Evolutionary conservation across 2,888 invertebrate genomes (phyloP), one percentile per base, ranked within the genome.

Genomic region (Lasioglossum oenotherae): DNA sequence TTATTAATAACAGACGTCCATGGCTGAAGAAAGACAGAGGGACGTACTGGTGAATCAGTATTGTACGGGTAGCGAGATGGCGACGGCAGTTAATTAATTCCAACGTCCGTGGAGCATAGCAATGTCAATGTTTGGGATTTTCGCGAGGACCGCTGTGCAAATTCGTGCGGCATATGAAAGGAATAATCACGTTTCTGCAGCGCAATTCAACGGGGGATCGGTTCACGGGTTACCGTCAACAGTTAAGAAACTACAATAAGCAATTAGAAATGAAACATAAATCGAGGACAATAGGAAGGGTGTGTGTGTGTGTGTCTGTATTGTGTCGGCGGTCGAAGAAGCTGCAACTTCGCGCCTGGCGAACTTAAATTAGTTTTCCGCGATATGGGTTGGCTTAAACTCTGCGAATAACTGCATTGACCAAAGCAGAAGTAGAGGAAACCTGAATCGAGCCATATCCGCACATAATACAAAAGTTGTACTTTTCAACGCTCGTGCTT

Each of bases 291-390:
- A 75, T 75, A 71, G 74, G 67, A 4, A 5, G 10, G 27, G 76
- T 31, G 27, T 31, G 72, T 77, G 71, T 31, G 27, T 31, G 31
- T 31, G 31, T 31, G 31, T n/a, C 57, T 77, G 78, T 19, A 64
- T 73, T 77, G 81, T 78, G 74, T 41, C 78, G 57, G 38, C 60
- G 23, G 53, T 69, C 53, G 73, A 1, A 35, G 72, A 72, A 53
- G 38, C 78, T 49, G 8, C 44, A 82, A 78, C 72, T 86, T 87
- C 76, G 57, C 71, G 67, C 64, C 44, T 49, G 69, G 74, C 64
- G 38, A 87, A 88, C 87, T 88, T 88, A 88, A 88, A 88, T 88
- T 88, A 88, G 87, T 88, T 87, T 85, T 46, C 41, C 53, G 57
- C 75, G 83, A 82, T 87, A 87, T 80, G 87, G 82, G 60, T 10